Conservation (phyloP, 2,888 invertebrate species). For the Drosophila silvestris region DNA sequence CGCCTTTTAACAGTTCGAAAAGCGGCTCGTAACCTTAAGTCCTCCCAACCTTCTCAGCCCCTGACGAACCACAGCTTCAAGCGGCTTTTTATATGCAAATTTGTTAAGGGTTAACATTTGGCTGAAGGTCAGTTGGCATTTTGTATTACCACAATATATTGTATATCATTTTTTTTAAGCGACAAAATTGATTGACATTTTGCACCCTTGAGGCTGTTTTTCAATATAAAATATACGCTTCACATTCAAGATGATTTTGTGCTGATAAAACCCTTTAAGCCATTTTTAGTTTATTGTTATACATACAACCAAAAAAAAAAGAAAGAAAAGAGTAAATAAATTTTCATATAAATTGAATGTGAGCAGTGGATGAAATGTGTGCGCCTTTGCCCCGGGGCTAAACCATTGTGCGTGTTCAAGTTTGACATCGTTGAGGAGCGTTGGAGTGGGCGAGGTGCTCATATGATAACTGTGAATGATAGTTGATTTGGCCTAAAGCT, state of each 20-base stretch:
- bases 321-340: constrained; percentile 43
- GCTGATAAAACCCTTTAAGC: constrained; percentile 71
- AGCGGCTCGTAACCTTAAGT: constrained; percentile 34
- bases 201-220: constrained; percentile 71
- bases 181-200: constrained; percentile 78
- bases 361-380: constrained; percentile 52
- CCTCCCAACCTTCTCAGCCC: background rate
- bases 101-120: constrained; percentile 75
- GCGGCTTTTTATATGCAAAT: constrained; percentile 76
- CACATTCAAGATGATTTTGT: constrained; percentile 58
- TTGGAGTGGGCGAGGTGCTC: background rate
- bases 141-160: constrained; percentile 65
- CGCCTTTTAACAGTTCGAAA: constrained; percentile 69
- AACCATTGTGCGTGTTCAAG: constrained; percentile 36
- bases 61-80: constrained; percentile 16
- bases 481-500: constrained; percentile 30
- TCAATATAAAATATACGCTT: constrained; percentile 56
- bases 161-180: constrained; percentile 73
- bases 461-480: constrained; percentile 9
- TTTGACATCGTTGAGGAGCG: constrained; percentile 31
- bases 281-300: constrained; percentile 73
- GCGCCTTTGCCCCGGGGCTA: constrained; percentile 22
- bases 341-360: constrained; percentile 63
- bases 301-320: constrained; percentile 15
- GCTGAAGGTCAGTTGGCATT: constrained; percentile 74